Evolutionary conservation across 2,888 invertebrate species (phyloP), one percentile per base, ranked within the genome.

Genomic region (Kryphioiulus occultus): DNA sequence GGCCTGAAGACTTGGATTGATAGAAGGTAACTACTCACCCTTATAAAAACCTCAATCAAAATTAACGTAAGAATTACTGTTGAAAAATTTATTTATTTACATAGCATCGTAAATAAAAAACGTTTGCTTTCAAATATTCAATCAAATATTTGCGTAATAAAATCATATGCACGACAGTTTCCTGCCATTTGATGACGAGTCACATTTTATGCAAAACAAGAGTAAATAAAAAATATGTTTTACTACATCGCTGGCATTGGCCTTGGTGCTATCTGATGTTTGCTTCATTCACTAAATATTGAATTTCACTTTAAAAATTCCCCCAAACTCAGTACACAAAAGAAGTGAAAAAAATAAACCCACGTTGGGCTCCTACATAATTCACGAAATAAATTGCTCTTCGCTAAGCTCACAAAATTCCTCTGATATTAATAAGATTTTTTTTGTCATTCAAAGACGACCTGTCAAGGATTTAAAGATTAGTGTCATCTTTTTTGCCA

Each of bases 391-490:
- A 53, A 53, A 53, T 53, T 53, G 53, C 53, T 53, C 53, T 53
- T 53, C 53, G n/a, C 53, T 53, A 53, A 53, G 53, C 53, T n/a
- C 53, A n/a, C 53, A 53, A 53, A 53, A 19, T 53, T 53, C n/a
- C 53, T 19, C 53, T 19, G 53, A 53, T 53, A 53, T 53, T 53
- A 53, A 53, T 53, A 53, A 53, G 53, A 53, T 47, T 15, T 53
- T 53, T 53, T 53, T 53, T n/a, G 53, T n/a, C 19, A 53, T 53
- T 53, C 53, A 53, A 53, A 53, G 53, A n/a, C 53, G 53, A 53
- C 53, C 53, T 53, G 53, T 53, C 53, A 53, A n/a, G 53, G 53
- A 53, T 53, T 53, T 53, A 53, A 53, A 53, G 53, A 53, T 53
- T 53, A 53, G 19, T 53, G 53, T 53, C 53, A 53, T 19, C 53